These are phyloP conservation scores for Priocnemis perturbator DNA, from an alignment of 2,888 invertebrate species.

Conservation along the genomic window DNA sequence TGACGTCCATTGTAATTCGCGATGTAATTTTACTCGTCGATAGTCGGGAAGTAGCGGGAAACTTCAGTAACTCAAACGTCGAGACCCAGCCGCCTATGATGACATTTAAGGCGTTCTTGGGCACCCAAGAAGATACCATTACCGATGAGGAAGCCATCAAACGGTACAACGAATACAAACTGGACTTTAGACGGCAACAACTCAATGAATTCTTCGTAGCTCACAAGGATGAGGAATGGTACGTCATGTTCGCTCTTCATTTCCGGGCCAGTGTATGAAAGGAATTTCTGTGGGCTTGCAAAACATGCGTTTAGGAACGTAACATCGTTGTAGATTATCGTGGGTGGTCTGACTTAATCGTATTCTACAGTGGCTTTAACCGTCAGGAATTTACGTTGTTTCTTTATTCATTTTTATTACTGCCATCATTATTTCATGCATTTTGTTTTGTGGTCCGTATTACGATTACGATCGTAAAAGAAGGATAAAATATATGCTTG, in stretches of 20 bases:
- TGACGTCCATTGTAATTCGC: too few species aligned
- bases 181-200: slow-evolving; percentile 96
- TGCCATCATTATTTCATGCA: too few species aligned
- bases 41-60: slow-evolving; percentile 71
- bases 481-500: too few species aligned
- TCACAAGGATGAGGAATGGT: slow-evolving; percentile 99
- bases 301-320: too few species aligned
- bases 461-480: too few species aligned
- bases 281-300: too few species aligned
- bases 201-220: slow-evolving; percentile 98
- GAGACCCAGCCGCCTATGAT: slow-evolving; percentile 96
- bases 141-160: slow-evolving; percentile 97
- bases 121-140: slow-evolving; percentile 97
- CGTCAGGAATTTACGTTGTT: too few species aligned
- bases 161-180: slow-evolving; percentile 98
- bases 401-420: too few species aligned
- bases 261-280: not conserved
- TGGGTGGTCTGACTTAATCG: too few species aligned
- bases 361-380: too few species aligned
- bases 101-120: slow-evolving; percentile 97
- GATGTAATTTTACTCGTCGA: slow-evolving; percentile 16
- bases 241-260: slow-evolving; percentile 73
- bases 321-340: too few species aligned
- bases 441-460: too few species aligned
- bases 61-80: slow-evolving; percentile 73